Evolutionary conservation across 2,888 invertebrate genomes (phyloP).

Genomic region (Latrodectus hesperus): DNA sequence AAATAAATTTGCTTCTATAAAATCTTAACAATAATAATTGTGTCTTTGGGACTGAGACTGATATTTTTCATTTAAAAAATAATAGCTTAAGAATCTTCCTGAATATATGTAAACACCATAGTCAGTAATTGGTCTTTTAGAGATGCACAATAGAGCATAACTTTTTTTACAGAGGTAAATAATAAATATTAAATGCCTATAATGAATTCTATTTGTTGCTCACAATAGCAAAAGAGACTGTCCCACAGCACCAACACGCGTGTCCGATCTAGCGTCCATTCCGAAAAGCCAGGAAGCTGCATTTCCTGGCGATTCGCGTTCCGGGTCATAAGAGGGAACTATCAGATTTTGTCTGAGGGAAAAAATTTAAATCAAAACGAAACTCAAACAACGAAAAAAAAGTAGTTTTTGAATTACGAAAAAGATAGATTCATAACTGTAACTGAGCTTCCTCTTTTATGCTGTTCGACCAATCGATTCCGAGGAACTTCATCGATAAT

Average conservation of each 20-base stretch:
- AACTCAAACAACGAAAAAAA: not conserved
- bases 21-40: too few species aligned
- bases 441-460: not conserved
- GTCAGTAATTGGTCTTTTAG: too few species aligned
- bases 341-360: not conserved
- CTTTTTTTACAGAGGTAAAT: too few species aligned
- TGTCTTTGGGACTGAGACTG: too few species aligned
- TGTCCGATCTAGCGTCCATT: not conserved
- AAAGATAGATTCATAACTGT: not conserved
- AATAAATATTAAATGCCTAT: too few species aligned
- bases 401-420: not conserved
- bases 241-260: not conserved
- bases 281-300: slow-evolving; percentile 7
- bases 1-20: too few species aligned
- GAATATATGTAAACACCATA: too few species aligned
- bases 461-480: not conserved
- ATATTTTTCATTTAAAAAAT: too few species aligned
- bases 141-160: too few species aligned
- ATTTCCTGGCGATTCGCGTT: slow-evolving; percentile 28
- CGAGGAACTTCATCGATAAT: not conserved
- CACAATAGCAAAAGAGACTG: not conserved
- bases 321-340: slow-evolving; percentile 15
- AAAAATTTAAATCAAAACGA: not conserved
- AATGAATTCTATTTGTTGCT: too few species aligned
- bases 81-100: too few species aligned